These are phyloP conservation scores for Cheilosia pagana DNA, from an alignment of 2,888 invertebrate species.

Conservation along the genomic window DNA sequence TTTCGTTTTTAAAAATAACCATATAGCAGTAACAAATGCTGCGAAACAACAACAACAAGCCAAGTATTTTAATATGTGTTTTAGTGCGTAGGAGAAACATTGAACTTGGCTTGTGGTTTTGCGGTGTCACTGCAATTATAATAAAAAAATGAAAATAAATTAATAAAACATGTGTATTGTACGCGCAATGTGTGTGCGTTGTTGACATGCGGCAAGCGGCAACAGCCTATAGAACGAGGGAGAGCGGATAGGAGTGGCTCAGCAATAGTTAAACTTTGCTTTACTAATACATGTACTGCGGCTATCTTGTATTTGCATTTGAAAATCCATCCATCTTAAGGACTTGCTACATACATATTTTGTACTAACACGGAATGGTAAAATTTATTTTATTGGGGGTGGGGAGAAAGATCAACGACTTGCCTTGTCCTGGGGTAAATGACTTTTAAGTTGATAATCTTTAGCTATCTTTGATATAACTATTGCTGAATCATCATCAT, in stretches of 20 bases:
- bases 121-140: constrained; percentile 62
- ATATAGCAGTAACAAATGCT: constrained; percentile 5
- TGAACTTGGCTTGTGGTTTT: constrained; percentile 58
- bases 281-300: not conserved
- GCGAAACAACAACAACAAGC: constrained; percentile 6
- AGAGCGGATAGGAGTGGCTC: not conserved
- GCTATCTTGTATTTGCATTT: constrained; percentile 38
- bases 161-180: constrained; percentile 29
- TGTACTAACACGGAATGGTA: not conserved
- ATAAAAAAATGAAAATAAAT: constrained; percentile 18
- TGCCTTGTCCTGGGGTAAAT: constrained; percentile 53
- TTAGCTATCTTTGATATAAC: constrained; percentile 57
- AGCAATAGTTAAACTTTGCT: constrained; percentile 17
- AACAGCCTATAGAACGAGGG: not conserved
- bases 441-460: constrained; percentile 65
- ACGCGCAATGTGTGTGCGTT: constrained; percentile 2
- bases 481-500: constrained; percentile 52
- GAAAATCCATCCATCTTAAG: constrained; percentile 39
- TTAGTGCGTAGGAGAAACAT: constrained; percentile 47
- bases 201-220: not conserved
- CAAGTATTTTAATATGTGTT: not conserved
- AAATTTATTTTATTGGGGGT: constrained; percentile 10
- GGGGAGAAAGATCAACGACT: constrained; percentile 51
- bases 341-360: constrained; percentile 16
- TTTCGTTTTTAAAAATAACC: constrained; percentile 24